Base-by-base conservation (phyloP, 1,140 invertebrate species). In the Hydropsyche tenuis region DNA sequence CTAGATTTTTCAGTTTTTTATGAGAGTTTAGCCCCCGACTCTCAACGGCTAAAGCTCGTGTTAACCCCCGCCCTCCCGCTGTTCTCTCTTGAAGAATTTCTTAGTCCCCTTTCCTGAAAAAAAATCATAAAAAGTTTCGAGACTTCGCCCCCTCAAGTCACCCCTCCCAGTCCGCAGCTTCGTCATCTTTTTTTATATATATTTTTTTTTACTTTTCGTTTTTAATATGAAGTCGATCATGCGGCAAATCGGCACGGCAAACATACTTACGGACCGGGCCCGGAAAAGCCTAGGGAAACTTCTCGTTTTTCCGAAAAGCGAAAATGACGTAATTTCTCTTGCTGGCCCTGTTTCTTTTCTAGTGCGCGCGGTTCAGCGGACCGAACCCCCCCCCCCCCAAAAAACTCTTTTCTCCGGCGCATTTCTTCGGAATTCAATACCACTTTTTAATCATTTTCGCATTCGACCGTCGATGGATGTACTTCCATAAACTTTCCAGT, bases 221-320 rank as follows among this genome's bases (percentile, higher is more conserved):
- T 73, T 69, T 73, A 73, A 73, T 73, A 73, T 69, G 72, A 73
- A 73, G 46, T 73, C 65, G 72, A 73, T 73, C 72, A 73, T 53
- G 72, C 72, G 72, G 63, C 65, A 73, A 73, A 73, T 73, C 72
- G 72, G 63, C 65, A 73, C 48, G 51, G 72, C 72, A 73, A 66
- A 73, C 72, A 73, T 73, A 66, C 72, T 73, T 70, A 70, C 68
- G 46, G 66, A 7, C 25, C 12, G 23, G 14, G 27, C 30, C 30
- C 27, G 3, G 20, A n/a, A 65, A n/a, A 30, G 22, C 20, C 9
- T 25, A 43, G 65, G 68, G 48, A 70, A 70, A 70, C 68, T 70
- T 70, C 68, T 45, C 51, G 14, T 37, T 37, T 37, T 37, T 37
- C 30, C 30, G 3, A 37, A n/a, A 37, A 70, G 42, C 65, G 68